Conservation (phyloP, 2,113 vertebrate genomes). For the Orcinus orca region DNA sequence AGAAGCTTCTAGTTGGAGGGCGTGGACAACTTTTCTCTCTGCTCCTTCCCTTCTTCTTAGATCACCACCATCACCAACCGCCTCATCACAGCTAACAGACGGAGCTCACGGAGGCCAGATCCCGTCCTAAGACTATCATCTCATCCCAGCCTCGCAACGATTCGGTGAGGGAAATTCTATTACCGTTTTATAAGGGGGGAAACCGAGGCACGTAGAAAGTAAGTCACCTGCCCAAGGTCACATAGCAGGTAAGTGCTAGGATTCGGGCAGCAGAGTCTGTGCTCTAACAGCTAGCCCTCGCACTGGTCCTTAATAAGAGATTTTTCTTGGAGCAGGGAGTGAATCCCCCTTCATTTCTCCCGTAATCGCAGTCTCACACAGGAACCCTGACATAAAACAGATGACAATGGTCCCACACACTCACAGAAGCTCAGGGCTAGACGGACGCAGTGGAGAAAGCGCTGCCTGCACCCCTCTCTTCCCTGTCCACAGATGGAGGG, state of each 20-base stretch:
- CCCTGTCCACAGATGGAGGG: accelerated
- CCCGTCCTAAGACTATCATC: accelerated
- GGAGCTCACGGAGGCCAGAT: background rate
- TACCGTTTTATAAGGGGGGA: accelerated
- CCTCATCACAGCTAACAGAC: background rate
- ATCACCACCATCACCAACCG: accelerated
- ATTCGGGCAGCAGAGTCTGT: background rate
- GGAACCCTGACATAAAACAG: background rate
- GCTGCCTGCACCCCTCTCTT: accelerated
- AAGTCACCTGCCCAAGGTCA: background rate
- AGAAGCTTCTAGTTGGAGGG: background rate
- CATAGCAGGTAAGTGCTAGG: accelerated
- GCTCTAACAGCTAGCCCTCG: accelerated
- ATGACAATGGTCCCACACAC: accelerated
- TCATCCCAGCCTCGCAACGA: accelerated
- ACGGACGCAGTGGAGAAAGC: accelerated
- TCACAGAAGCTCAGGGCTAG: accelerated
- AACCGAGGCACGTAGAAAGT: background rate
- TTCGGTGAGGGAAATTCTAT: accelerated
- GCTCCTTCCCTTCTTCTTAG: background rate
- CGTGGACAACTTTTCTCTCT: accelerated
- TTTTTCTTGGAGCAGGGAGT: background rate
- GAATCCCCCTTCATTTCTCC: background rate
- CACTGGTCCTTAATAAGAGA: accelerated
- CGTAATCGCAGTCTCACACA: accelerated